Conservation (phyloP, 2,888 invertebrate species). For the Megalurothrips usitatus region DNA sequence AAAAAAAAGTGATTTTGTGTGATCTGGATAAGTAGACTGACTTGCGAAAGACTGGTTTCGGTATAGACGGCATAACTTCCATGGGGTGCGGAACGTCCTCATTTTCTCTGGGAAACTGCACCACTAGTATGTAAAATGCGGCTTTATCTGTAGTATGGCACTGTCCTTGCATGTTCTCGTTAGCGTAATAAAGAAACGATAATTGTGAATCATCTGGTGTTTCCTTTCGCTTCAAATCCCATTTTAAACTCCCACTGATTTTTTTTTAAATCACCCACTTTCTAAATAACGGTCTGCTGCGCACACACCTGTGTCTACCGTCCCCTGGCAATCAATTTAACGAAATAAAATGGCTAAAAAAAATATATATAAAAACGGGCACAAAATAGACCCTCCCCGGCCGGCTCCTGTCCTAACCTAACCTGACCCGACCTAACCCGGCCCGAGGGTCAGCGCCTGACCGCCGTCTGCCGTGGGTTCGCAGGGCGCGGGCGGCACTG, state of each 20-base stretch:
- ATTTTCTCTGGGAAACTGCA: neutral
- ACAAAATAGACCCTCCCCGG: neutral
- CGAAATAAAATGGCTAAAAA: too few relatives aligned
- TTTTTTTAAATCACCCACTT: neutral
- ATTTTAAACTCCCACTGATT: neutral
- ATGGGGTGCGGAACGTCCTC: too few relatives aligned
- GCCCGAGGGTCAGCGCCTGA: too few relatives aligned
- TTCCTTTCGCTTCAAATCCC: neutral
- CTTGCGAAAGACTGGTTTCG: neutral
- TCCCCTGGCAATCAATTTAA: too few relatives aligned
- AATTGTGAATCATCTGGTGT: neutral
- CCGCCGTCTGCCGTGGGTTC: neutral
- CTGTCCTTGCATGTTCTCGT: neutral
- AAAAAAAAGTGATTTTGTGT: neutral
- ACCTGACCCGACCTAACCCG: neutral
- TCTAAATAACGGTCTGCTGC: too few relatives aligned
- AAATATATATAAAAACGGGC: too few relatives aligned
- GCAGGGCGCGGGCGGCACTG: neutral
- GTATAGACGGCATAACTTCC: too few relatives aligned
- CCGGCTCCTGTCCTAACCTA: neutral
- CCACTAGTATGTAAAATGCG: neutral
- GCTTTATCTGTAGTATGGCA: neutral
- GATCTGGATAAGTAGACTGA: neutral
- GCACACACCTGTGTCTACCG: too few relatives aligned
- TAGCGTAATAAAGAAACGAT: neutral